Conservation (phyloP, 2,888 invertebrate genomes). For the Drosophila borborema region DNA sequence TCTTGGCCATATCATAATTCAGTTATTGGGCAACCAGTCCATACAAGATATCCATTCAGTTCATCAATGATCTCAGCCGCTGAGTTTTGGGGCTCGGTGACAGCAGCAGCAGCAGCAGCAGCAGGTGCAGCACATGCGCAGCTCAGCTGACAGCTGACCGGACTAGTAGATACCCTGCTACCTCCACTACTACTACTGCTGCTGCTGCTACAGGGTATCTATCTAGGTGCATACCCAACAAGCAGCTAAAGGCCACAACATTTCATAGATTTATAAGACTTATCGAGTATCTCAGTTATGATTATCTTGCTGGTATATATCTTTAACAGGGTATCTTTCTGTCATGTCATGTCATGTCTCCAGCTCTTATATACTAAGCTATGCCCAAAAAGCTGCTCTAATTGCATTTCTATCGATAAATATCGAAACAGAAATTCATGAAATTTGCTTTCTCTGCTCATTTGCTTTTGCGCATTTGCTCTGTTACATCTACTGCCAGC, state of each 20-base stretch:
- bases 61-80: slow-evolving; percentile 51
- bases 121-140: slow-evolving; percentile 3
- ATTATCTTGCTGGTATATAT: too few relatives aligned
- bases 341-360: too few relatives aligned
- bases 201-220: too few relatives aligned
- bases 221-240: too few relatives aligned
- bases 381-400: not conserved
- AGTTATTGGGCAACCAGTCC: slow-evolving; percentile 39
- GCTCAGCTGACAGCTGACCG: too few relatives aligned
- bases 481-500: not conserved
- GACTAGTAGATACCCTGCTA: not conserved
- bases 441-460: too few relatives aligned
- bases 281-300: too few relatives aligned
- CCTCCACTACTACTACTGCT: too few relatives aligned
- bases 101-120: slow-evolving; percentile 2
- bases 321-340: too few relatives aligned
- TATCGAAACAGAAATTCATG: not conserved
- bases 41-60: slow-evolving; percentile 7
- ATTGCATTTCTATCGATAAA: not conserved
- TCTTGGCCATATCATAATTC: slow-evolving; percentile 8
- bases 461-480: too few relatives aligned
- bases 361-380: not conserved
- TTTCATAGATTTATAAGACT: too few relatives aligned
- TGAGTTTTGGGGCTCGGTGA: slow-evolving; percentile 24
- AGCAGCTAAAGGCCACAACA: too few relatives aligned